A percentile compares a stretch with the other conserved stretches of the same genome.
Evolutionary conservation across 2,888 invertebrate species (phyloP).

Genomic region (Pristionchus arcanus): DNA sequence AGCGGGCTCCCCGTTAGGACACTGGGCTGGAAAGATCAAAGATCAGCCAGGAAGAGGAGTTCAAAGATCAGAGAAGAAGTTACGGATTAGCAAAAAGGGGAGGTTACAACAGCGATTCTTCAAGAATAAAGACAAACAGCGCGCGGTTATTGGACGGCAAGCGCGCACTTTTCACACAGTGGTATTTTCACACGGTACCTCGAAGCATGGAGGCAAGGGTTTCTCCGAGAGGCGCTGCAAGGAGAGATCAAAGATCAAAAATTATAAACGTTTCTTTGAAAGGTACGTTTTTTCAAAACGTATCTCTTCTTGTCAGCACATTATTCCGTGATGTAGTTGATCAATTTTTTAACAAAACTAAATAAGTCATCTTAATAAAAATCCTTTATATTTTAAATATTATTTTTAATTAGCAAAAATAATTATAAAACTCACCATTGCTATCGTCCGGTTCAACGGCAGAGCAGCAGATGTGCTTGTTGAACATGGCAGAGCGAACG

Average conservation of each 20-base stretch:
- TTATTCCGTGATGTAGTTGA: too few species aligned
- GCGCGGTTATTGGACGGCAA: not conserved
- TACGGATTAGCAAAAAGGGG: not conserved
- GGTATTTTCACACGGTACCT: not conserved
- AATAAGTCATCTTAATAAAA: too few species aligned
- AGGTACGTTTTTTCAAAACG: too few species aligned
- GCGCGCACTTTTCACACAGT: not conserved
- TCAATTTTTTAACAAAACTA: too few species aligned
- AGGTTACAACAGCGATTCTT: not conserved
- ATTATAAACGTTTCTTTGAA: not conserved
- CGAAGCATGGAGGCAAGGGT: constrained; percentile 16
- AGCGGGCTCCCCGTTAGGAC: constrained; percentile 75
- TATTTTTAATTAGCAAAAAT: too few species aligned
- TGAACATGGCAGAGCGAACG: constrained; percentile 73
- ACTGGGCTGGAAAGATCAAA: constrained; percentile 64
- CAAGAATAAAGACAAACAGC: not conserved
- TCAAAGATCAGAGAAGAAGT: not conserved
- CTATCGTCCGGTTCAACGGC: constrained; percentile 62
- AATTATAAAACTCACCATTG: constrained; percentile 17
- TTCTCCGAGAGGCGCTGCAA: constrained; percentile 28
- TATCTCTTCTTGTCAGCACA: too few species aligned
- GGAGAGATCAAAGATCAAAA: not conserved
- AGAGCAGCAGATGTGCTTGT: constrained; percentile 76
- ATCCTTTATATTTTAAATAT: too few species aligned
- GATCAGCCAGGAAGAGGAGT: too few species aligned